A percentile compares a stretch with the other conserved stretches of the same genome.
Conservation (phyloP, 2,888 invertebrate genomes). For the Cyclophora albipunctata region DNA sequence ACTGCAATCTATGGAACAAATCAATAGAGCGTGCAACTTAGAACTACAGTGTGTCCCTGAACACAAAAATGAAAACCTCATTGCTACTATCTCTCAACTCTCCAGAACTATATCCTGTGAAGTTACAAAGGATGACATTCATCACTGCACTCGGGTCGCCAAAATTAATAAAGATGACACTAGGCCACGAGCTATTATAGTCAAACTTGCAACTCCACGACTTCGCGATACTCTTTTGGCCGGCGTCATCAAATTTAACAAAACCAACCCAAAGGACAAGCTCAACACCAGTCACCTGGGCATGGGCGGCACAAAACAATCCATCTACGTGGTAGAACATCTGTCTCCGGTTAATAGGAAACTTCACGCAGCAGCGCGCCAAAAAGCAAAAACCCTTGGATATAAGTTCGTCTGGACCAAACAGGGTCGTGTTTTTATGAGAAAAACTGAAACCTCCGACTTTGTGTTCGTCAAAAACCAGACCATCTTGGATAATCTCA, state of each 20-base stretch:
- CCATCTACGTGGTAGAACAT: slow-evolving; percentile 7
- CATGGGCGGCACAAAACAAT: not conserved
- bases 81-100: not conserved
- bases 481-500: not conserved
- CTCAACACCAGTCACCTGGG: slow-evolving; percentile 4
- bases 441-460: not conserved
- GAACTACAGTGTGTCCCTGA: too few species aligned
- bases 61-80: too few species aligned
- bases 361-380: slow-evolving; percentile 6
- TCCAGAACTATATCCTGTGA: not conserved
- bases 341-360: slow-evolving; percentile 3
- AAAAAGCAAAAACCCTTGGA: slow-evolving; percentile 4
- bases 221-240: not conserved
- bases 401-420: slow-evolving; percentile 11
- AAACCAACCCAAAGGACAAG: too few species aligned
- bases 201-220: not conserved
- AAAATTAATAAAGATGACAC: not conserved
- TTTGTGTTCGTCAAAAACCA: slow-evolving; percentile 2
- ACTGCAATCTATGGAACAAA: too few species aligned
- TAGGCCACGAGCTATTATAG: not conserved
- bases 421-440: slow-evolving; percentile 3
- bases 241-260: not conserved
- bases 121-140: not conserved
- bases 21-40: too few species aligned
- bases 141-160: not conserved